These are phyloP conservation scores for Marronus borbonicus DNA, from an alignment of 2,888 invertebrate genomes.

Conservation along the genomic window DNA sequence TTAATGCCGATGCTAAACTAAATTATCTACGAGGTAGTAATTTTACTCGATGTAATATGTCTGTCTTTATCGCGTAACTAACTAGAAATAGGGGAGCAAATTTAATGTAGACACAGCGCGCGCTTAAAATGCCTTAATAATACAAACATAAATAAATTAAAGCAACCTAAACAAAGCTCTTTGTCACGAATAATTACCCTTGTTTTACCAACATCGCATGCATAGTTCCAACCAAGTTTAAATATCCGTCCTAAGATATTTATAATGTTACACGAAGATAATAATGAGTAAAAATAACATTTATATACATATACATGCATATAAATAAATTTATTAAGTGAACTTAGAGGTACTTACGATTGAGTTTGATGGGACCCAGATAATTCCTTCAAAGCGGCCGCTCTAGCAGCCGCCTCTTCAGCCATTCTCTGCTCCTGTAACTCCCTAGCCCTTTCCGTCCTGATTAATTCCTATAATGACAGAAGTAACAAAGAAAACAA, in stretches of 20 bases:
- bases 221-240: no score
- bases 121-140: slow-evolving; percentile 6
- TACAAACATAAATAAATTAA: slow-evolving; percentile 13
- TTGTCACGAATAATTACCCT: slow-evolving; percentile 11
- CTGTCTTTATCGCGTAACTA: background rate
- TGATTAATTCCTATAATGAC: slow-evolving; percentile 76
- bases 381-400: slow-evolving; percentile 75
- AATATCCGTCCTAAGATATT: no score
- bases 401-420: slow-evolving; percentile 81
- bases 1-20: background rate
- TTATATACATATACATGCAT: no score
- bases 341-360: slow-evolving; percentile 58
- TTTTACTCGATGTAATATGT: background rate
- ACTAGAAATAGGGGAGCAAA: background rate
- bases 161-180: slow-evolving; percentile 13
- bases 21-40: background rate
- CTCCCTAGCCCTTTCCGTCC: slow-evolving; percentile 84
- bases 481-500: slow-evolving; percentile 48
- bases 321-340: no score
- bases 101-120: background rate
- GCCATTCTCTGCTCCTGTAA: slow-evolving; percentile 82
- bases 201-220: background rate
- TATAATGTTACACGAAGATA: background rate
- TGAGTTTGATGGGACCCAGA: slow-evolving; percentile 67
- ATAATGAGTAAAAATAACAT: no score